Conservation (phyloP, 1,140 invertebrate genomes). For the Lineus longissimus region DNA sequence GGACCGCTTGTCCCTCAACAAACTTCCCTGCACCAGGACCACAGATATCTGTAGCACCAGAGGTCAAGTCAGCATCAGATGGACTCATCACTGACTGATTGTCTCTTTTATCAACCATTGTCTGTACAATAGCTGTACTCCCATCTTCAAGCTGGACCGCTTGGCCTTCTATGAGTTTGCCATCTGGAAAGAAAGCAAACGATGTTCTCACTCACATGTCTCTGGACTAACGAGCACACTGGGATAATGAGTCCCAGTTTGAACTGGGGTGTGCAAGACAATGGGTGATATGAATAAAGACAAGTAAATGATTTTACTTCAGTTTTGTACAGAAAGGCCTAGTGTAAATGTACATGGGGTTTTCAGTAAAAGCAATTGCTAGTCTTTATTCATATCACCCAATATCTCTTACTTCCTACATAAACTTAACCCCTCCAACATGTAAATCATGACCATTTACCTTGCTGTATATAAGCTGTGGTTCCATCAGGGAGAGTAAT, state of each 20-base stretch:
- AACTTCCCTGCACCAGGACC: slow-evolving; percentile 21
- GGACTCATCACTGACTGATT: neutral
- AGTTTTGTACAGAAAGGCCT: no score
- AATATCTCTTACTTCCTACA: no score
- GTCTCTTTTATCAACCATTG: slow-evolving; percentile 10
- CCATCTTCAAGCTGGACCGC: slow-evolving; percentile 51
- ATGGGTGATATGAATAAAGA: no score
- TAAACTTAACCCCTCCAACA: no score
- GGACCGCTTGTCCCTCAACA: slow-evolving; percentile 50
- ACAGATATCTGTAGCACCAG: neutral
- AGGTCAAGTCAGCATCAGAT: neutral
- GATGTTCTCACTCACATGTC: neutral
- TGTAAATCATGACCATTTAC: no score
- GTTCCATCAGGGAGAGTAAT: slow-evolving; percentile 44
- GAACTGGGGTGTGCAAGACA: no score
- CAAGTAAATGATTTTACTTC: no score
- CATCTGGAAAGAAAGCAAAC: slow-evolving; percentile 21
- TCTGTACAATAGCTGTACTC: slow-evolving; percentile 50
- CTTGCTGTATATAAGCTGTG: slow-evolving; percentile 41
- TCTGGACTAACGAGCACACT: slow-evolving; percentile 20
- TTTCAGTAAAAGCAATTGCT: no score
- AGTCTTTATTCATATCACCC: no score
- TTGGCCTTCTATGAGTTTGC: slow-evolving; percentile 43
- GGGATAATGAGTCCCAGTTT: no score
- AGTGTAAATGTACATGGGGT: no score